These are phyloP conservation scores for Diadegma fenestrale DNA, from an alignment of 2,888 invertebrate species.

Conservation along the genomic window DNA sequence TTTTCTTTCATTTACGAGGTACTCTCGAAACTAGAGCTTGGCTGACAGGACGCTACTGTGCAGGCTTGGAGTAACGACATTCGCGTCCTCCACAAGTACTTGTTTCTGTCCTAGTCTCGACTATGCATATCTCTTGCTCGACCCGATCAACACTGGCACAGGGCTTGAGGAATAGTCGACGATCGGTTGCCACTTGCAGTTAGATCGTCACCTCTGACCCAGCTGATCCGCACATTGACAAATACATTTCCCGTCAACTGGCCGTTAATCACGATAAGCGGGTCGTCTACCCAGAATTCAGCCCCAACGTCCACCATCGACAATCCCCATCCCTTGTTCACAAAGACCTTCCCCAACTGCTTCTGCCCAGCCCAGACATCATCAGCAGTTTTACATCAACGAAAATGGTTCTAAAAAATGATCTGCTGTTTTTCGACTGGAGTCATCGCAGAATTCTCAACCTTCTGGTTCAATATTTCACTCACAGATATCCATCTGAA, in stretches of 20 bases:
- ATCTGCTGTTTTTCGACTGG: not conserved
- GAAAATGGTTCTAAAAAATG: not conserved
- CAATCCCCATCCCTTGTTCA: constrained; percentile 21
- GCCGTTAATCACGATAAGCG: constrained; percentile 70
- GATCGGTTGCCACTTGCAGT: constrained; percentile 52
- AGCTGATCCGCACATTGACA: constrained; percentile 58
- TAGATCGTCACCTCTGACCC: constrained; percentile 59
- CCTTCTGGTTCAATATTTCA: not conserved
- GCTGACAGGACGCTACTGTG: constrained; percentile 39
- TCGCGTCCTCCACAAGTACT: constrained; percentile 32
- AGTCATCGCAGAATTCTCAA: not conserved
- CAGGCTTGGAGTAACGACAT: constrained; percentile 44
- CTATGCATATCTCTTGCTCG: constrained; percentile 41
- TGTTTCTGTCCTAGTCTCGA: constrained; percentile 5
- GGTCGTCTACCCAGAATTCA: constrained; percentile 49
- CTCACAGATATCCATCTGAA: not conserved
- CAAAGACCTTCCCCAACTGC: not conserved
- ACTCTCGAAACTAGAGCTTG: not conserved
- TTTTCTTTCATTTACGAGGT: constrained; percentile 1
- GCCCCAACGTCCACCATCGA: constrained; percentile 18
- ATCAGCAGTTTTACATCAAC: not conserved
- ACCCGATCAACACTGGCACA: not conserved
- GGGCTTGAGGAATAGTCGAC: constrained; percentile 30
- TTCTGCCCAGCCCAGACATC: not conserved
- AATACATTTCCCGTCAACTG: constrained; percentile 66